Evolutionary conservation across 37 sponge, comb jelly and placozoan species (phyloP).

Genomic region (Oopsacas minuta): DNA sequence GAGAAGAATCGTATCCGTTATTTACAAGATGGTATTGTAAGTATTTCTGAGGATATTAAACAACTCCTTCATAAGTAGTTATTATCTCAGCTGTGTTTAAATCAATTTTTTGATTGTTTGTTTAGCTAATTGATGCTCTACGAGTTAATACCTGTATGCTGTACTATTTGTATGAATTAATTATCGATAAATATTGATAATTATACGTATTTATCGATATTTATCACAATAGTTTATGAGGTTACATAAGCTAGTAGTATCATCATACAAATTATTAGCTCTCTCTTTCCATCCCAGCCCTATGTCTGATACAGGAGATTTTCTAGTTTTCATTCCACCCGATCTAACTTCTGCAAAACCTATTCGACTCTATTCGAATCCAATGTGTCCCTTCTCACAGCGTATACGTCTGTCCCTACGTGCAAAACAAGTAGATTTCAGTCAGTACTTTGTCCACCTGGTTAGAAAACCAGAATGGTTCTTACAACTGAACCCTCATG

Average conservation of each 20-base stretch:
- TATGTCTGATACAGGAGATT: background rate
- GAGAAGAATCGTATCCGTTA: background rate
- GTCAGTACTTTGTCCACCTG: constrained; percentile 47
- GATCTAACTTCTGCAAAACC: background rate
- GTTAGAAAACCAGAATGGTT: constrained; percentile 57
- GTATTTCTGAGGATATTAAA: background rate
- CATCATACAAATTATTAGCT: background rate
- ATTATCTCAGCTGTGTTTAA: no score
- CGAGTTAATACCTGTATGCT: no score
- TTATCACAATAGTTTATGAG: no score
- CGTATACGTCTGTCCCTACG: constrained; percentile 42
- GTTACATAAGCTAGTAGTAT: no score
- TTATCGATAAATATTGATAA: no score
- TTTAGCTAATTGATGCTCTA: no score
- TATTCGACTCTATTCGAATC: constrained; percentile 55
- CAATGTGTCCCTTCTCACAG: constrained; percentile 63
- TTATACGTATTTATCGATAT: no score
- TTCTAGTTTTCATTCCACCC: background rate
- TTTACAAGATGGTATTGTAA: background rate
- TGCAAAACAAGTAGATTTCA: constrained; percentile 25
- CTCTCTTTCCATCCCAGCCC: no score
- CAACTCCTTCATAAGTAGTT: background rate
- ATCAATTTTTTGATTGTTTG: background rate
- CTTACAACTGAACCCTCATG: constrained; percentile 37
- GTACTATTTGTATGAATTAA: no score